These are phyloP conservation scores for Ips nitidus DNA, from an alignment of 1,140 invertebrate species.

Conservation along the genomic window DNA sequence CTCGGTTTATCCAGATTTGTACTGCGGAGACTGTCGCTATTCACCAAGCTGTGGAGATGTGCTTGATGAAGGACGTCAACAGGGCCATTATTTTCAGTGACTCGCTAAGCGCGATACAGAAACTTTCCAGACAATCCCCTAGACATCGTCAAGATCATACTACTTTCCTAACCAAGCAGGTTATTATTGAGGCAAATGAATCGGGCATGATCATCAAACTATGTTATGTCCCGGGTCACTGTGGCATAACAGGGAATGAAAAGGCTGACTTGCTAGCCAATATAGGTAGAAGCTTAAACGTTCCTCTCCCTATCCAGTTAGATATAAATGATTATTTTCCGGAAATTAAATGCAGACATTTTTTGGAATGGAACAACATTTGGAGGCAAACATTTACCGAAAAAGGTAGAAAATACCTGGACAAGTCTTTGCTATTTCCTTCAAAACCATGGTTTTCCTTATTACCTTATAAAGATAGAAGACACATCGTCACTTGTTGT, in stretches of 20 bases:
- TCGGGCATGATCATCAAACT: too few relatives aligned
- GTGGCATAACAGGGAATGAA: too few relatives aligned
- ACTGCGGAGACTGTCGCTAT: conserved; percentile 8
- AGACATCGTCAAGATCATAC: neutral
- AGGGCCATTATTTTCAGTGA: neutral
- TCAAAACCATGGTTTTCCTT: neutral
- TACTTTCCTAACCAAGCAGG: neutral
- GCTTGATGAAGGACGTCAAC: neutral
- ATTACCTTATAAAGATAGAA: conserved; percentile 13
- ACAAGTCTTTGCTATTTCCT: conserved; percentile 4
- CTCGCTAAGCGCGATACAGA: neutral
- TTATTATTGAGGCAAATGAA: too few relatives aligned
- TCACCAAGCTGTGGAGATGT: neutral
- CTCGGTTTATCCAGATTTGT: neutral
- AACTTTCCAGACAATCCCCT: neutral
- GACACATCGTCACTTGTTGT: conserved; percentile 35
- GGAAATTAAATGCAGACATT: too few relatives aligned
- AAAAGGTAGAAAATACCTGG: conserved; percentile 2
- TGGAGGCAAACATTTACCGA: neutral
- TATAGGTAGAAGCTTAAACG: too few relatives aligned
- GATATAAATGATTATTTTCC: too few relatives aligned
- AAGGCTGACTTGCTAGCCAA: too few relatives aligned
- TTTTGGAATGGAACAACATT: conserved; percentile 4
- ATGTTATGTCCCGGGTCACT: too few relatives aligned
- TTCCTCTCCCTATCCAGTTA: too few relatives aligned